phyloP scores from a whole-genome alignment of 2,113 vertebrate species.

The Struthidea cinerea region DNA sequence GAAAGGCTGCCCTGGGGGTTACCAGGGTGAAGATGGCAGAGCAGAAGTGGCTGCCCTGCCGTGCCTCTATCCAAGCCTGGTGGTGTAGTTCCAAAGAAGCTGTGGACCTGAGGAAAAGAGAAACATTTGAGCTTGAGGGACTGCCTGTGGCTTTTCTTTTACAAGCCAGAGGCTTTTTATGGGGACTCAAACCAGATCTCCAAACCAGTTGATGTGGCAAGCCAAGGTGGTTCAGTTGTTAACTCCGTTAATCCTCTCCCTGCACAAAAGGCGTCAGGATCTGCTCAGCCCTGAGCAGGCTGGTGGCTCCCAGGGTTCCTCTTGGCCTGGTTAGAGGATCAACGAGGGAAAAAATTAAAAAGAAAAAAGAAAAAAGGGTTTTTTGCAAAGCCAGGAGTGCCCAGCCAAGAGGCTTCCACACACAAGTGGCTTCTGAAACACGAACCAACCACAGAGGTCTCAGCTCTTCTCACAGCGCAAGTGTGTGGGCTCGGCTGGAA shows the following conservation, averaged over 20 bases:
- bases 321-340: not conserved
- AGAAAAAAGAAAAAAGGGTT: not conserved
- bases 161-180: not conserved
- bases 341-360: rapidly evolving
- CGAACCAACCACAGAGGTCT: slow-evolving; percentile 48
- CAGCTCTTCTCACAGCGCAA: slow-evolving; percentile 10
- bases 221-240: not conserved
- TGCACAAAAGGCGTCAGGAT: not conserved
- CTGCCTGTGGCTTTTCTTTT: not conserved
- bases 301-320: not conserved
- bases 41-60: not conserved
- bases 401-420: slow-evolving; percentile 46
- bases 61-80: not conserved
- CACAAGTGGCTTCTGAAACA: slow-evolving; percentile 55
- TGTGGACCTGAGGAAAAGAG: not conserved
- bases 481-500: slow-evolving; percentile 41
- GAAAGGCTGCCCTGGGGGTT: not conserved
- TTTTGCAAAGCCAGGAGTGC: slow-evolving; percentile 11
- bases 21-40: not conserved
- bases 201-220: not conserved
- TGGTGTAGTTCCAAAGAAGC: not conserved
- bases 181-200: not conserved
- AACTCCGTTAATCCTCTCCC: not conserved
- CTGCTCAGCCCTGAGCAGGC: not conserved
- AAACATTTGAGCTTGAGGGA: not conserved